phyloP scores from a whole-genome alignment of 2,797 vertebrate species.

The Lepilemur ruficaudatus region DNA sequence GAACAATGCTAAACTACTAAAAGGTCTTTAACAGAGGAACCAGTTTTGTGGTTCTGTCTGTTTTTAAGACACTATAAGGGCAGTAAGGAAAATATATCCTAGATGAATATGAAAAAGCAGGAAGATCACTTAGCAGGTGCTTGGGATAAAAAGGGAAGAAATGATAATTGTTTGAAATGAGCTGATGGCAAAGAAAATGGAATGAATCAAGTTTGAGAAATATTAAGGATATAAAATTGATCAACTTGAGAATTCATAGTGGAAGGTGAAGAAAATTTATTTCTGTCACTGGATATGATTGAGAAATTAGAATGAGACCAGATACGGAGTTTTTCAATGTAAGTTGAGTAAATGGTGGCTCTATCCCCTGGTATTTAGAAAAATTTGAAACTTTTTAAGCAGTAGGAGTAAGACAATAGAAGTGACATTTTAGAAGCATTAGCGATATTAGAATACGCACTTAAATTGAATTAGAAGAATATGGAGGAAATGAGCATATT shows the following conservation, averaged over 20 bases:
- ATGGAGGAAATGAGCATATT: background rate
- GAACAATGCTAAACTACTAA: background rate
- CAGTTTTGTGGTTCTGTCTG: background rate
- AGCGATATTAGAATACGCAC: background rate
- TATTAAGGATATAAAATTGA: background rate
- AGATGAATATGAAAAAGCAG: background rate
- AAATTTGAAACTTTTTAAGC: background rate
- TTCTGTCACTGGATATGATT: background rate
- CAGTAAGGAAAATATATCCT: background rate
- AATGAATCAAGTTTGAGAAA: background rate
- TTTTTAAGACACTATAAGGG: background rate
- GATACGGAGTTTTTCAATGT: background rate
- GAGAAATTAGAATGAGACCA: background rate
- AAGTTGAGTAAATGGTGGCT: background rate
- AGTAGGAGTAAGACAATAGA: background rate
- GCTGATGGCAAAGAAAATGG: background rate
- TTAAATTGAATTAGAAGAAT: background rate
- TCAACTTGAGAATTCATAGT: background rate
- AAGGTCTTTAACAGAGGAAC: background rate
- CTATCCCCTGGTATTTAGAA: background rate
- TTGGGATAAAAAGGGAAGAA: background rate
- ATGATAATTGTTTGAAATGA: background rate
- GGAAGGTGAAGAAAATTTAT: background rate
- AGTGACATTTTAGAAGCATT: background rate
- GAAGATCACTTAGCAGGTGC: background rate